phyloP scores from a whole-genome alignment of 2,888 invertebrate genomes.

The Hyppa rectilinea region DNA sequence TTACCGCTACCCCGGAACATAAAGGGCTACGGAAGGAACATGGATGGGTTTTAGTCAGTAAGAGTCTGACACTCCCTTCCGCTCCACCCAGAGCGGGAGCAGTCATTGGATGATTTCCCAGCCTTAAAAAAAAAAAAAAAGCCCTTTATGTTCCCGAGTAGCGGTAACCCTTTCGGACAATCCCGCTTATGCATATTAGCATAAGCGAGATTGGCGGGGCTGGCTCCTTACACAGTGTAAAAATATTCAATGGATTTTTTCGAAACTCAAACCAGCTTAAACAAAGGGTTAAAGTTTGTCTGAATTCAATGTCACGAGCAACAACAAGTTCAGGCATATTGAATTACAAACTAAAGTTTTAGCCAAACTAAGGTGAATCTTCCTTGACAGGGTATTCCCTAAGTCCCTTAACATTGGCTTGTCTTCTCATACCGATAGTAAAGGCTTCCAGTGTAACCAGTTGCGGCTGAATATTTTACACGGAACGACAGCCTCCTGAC shows the following conservation, averaged over 20 bases:
- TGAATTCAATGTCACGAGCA: not conserved
- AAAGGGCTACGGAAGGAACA: no score
- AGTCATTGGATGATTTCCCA: no score
- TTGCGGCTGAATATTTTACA: slow-evolving; percentile 34
- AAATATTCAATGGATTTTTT: not conserved
- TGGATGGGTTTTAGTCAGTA: no score
- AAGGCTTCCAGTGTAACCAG: slow-evolving; percentile 9
- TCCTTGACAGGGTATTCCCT: slow-evolving; percentile 28
- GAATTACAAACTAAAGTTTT: slow-evolving; percentile 34
- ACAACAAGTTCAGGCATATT: slow-evolving; percentile 17
- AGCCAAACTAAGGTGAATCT: slow-evolving; percentile 11
- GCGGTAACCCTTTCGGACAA: no score
- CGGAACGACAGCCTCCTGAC: not conserved
- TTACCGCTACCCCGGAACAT: no score
- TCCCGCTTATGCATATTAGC: no score
- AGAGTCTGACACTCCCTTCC: no score
- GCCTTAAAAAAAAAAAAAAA: no score
- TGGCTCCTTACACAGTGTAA: no score
- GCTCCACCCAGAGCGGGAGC: no score
- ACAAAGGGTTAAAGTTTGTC: not conserved
- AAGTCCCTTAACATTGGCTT: slow-evolving; percentile 26
- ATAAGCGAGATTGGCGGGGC: no score
- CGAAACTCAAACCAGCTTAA: not conserved
- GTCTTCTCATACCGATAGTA: slow-evolving; percentile 21
- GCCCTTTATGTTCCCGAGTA: no score